Evolutionary conservation across 2,888 invertebrate species (phyloP), one percentile per base, ranked within the genome.

Genomic region (Noctua pronuba): DNA sequence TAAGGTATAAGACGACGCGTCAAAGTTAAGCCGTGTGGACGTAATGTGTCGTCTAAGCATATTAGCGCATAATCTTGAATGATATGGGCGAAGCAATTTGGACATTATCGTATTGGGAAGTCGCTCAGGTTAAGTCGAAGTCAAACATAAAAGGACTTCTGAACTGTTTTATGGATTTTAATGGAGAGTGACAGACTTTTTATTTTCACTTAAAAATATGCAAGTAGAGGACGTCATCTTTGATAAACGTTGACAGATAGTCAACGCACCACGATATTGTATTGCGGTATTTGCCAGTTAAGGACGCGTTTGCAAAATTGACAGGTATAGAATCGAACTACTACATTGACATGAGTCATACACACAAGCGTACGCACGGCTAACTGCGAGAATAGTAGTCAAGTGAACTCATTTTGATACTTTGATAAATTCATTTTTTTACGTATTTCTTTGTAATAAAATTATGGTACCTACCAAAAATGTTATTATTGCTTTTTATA

Each of bases 11-110:
- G 41, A 41, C 65, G 44, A 24, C 66, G 35, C 28, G 66, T 28
- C 60, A 28, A 49, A 58, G 82, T 64, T 79, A 44, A 77, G 70
- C 64, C 64, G 41, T 65, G 49, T 16, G 52, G 44, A 60, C n/a
- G 18, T 73, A 65, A 73, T 8, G n/a, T 73, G 73, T 80, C 73
- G 31, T 49, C 31, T 79, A 21, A 58, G 6, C n/a, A 8, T n/a
- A 35, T 55, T 79, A 71, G 16, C 64, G 46, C 13, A 13, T 72
- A 65, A 77, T 41, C 49, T 55, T 69, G 11, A 69, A 52, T 62
- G 35, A 52, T 55, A 55, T 28, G 44, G 24, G 38, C 35, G 16
- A 44, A 31, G 55, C 5, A n/a, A 58, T 71, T 79, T 58, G 35
- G 24, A 31, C 1, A 21, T 6, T 64, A 46, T 78, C 28, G 44